phyloP scores from a whole-genome alignment of 2,888 invertebrate species.

The Sinopyrophorus schimmeli region DNA sequence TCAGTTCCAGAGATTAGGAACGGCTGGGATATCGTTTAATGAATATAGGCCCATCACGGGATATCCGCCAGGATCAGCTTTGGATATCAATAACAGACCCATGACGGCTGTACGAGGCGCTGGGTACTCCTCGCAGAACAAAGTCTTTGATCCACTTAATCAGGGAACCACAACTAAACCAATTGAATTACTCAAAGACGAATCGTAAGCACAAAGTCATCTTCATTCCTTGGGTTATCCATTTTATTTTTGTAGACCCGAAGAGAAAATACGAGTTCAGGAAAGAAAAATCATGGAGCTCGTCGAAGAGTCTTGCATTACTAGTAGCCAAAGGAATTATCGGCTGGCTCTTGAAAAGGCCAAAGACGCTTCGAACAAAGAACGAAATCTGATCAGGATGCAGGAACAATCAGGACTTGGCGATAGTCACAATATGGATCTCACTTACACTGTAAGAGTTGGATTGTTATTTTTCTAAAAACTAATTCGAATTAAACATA shows the following conservation, averaged over 20 bases:
- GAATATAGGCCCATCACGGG: slow-evolving; percentile 54
- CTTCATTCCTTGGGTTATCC: not conserved
- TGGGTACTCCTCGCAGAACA: slow-evolving; percentile 84
- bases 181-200: slow-evolving; percentile 74
- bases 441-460: slow-evolving; percentile 82
- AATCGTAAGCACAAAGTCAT: slow-evolving; percentile 64
- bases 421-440: slow-evolving; percentile 91
- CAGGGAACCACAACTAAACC: slow-evolving; percentile 65
- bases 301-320: slow-evolving; percentile 87
- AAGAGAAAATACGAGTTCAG: slow-evolving; percentile 87
- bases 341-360: slow-evolving; percentile 83
- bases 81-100: slow-evolving; percentile 65
- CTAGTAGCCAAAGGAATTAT: slow-evolving; percentile 65
- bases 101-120: slow-evolving; percentile 97
- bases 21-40: slow-evolving; percentile 40
- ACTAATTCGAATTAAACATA: not conserved
- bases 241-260: slow-evolving; percentile 65
- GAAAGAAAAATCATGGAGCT: slow-evolving; percentile 87
- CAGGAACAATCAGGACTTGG: slow-evolving; percentile 90
- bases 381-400: slow-evolving; percentile 84
- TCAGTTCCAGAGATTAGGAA: slow-evolving; percentile 54
- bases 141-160: slow-evolving; percentile 76
- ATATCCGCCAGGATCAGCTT: slow-evolving; percentile 51
- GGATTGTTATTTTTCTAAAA: slow-evolving; percentile 34
- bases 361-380: slow-evolving; percentile 94